Base-by-base conservation (phyloP, 2,113 vertebrate species). In the Choloepus hoffmanni region DNA sequence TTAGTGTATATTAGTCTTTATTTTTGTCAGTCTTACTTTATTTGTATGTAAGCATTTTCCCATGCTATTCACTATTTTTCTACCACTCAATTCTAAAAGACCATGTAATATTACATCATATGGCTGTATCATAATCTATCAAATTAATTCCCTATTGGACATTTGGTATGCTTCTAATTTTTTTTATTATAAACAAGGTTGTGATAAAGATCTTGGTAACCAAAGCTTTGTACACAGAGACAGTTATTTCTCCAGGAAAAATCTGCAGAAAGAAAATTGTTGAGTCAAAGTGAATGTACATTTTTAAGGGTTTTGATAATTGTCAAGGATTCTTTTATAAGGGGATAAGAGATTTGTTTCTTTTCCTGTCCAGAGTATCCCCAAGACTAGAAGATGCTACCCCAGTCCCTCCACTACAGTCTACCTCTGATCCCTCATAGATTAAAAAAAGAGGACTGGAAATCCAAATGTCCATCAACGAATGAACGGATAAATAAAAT, bases 191-290 rank as follows among this genome's bases (percentile, higher is more conserved):
- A 83, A 70, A 78, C 58, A 85, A 89, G 53, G 36, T n/a, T 68
- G 3, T 28, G 36, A 55, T 82, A 90, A 95, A 95, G 40, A 62
- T 68, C 30, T 21, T 2, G 30, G 26, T 26, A 68, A 58, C 5
- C 82, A 36, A 58, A 33, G 58, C 45, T 94, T 67, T 94, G 45
- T 33, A 89, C 45, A 43, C 2, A 24, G 19, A 78, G 18, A 24
- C 24, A 7, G 87, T 88, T 74, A 28, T 95, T 90, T 93, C 36
- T 68, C 92, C 79, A 86, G 21, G 26, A 77, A 45, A 82, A 36
- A 77, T 82, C 82, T 97, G 16, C 33, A 90, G 48, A 92, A 74
- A 77, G 65, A 67, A 94, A 95, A 79, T 76, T 76, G 36, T 10
- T 82, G 48, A 43, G 15, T 95, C 53, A 58, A 83, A 89, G 40